Conservation (phyloP, 2,113 vertebrate genomes). For the Rhynchopsitta pachyrhyncha region DNA sequence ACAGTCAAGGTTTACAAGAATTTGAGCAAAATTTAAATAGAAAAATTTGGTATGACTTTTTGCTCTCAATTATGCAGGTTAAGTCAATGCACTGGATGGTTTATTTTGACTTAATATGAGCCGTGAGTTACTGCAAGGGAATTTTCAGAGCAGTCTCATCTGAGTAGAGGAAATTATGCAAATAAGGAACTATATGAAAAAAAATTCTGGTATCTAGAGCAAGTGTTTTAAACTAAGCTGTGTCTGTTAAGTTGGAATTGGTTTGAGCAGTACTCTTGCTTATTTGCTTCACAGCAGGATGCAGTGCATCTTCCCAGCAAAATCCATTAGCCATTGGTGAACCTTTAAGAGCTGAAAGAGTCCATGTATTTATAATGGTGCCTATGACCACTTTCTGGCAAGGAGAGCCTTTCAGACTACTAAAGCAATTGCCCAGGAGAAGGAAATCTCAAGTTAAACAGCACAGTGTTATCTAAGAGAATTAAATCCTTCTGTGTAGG, state of each 20-base stretch:
- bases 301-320: not conserved
- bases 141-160: not conserved
- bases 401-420: not conserved
- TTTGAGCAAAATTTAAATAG: conserved; percentile 28
- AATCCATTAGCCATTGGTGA: not conserved
- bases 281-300: not conserved
- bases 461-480: not conserved
- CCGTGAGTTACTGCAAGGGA: not conserved
- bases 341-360: not conserved
- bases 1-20: not conserved
- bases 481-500: not conserved
- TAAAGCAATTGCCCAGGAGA: not conserved
- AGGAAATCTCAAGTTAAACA: not conserved
- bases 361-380: not conserved
- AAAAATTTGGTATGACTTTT: not conserved
- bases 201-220: accelerated
- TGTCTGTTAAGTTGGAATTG: not conserved
- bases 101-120: not conserved
- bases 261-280: not conserved
- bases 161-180: not conserved
- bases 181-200: not conserved
- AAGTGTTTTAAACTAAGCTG: not conserved
- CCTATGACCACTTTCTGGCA: not conserved
- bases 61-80: not conserved
- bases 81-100: not conserved